Percentiles rank a stretch among this genome's conserved stretches.
Evolutionary conservation across 2,797 vertebrate species (phyloP).

Genomic region (Austrolebias charrua): DNA sequence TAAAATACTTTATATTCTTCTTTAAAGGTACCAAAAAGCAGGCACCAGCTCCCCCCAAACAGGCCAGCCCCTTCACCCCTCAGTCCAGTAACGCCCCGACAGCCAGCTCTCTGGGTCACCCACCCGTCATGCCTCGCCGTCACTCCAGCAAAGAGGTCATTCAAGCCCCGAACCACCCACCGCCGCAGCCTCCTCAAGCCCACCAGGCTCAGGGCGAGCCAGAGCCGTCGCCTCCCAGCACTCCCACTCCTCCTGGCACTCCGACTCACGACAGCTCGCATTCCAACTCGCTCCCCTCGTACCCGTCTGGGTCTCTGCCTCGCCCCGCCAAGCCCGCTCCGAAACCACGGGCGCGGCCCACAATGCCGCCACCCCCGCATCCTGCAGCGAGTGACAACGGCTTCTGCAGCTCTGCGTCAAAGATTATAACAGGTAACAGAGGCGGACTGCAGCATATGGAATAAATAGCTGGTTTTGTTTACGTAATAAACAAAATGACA

Average conservation of each 20-base stretch:
- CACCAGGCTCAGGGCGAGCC: slow-evolving; percentile 55
- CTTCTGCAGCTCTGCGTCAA: slow-evolving; percentile 81
- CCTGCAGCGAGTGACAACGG: slow-evolving; percentile 78
- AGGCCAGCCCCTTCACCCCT: slow-evolving; percentile 72
- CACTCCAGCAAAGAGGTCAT: slow-evolving; percentile 82
- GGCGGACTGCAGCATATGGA: too few relatives aligned
- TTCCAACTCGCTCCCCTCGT: slow-evolving; percentile 33
- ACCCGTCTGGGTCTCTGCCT: slow-evolving; percentile 80
- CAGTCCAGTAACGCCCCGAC: slow-evolving; percentile 41
- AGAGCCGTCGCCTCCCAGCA: slow-evolving; percentile 84
- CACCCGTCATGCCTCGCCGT: slow-evolving; percentile 79
- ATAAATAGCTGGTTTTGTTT: too few relatives aligned
- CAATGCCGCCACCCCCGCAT: slow-evolving; percentile 88
- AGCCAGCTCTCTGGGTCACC: slow-evolving; percentile 53
- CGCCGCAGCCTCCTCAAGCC: slow-evolving; percentile 87
- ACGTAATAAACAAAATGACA: too few relatives aligned
- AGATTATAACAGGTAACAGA: slow-evolving; percentile 88
- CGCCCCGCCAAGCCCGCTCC: slow-evolving; percentile 88
- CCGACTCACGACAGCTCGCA: slow-evolving; percentile 73
- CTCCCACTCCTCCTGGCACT: slow-evolving; percentile 87
- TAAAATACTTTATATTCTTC: slow-evolving; percentile 25
- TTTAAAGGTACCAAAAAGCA: slow-evolving; percentile 92
- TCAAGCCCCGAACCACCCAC: slow-evolving; percentile 91
- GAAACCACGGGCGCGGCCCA: slow-evolving; percentile 87
- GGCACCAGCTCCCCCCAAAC: slow-evolving; percentile 82